Percentiles rank a stretch among this genome's conserved stretches.
These are phyloP conservation scores for Cetoscarus ocellatus DNA, from an alignment of 2,797 vertebrate species.

Conservation along the genomic window DNA sequence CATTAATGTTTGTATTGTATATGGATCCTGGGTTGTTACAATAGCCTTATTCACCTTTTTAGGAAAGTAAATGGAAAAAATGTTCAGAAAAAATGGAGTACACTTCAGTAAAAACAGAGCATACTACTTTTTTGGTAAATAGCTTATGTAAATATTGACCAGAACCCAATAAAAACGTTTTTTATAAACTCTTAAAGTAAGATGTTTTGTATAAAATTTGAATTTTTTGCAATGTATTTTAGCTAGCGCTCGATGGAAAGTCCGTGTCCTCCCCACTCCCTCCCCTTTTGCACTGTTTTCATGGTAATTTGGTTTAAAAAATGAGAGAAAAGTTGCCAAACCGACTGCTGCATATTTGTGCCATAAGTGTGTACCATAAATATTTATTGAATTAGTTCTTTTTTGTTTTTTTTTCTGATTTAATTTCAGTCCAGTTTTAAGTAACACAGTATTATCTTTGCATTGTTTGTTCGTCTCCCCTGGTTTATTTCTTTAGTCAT, in stretches of 20 bases:
- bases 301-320: constrained; percentile 85
- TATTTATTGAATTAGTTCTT: constrained; percentile 98
- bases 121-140: constrained; percentile 95
- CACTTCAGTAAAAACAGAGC: constrained; percentile 82
- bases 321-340: constrained; percentile 95
- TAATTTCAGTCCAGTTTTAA: constrained; percentile 94
- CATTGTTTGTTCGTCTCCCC: constrained; percentile 88
- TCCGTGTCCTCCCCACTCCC: constrained; percentile 91
- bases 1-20: constrained; percentile 96
- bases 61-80: constrained; percentile 86
- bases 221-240: constrained; percentile 99
- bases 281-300: constrained; percentile 96
- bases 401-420: constrained; percentile 68
- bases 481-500: constrained; percentile 84
- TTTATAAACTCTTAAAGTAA: constrained; percentile 98
- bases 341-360: constrained; percentile 99
- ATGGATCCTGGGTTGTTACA: constrained; percentile 97
- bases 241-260: constrained; percentile 98
- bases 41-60: constrained; percentile 99
- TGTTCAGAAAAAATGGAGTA: constrained; percentile 77
- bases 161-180: constrained; percentile 87
- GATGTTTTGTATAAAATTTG: constrained; percentile 99
- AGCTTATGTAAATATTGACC: constrained; percentile 99
- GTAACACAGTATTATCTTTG: constrained; percentile 98
- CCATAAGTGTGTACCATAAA: constrained; percentile 99